Evolutionary conservation across 2,113 vertebrate genomes (phyloP).

Genomic region (rat (Rattus norvegicus)): GRCr8 NC_086027.1:106386501-106387000

Average conservation of each 20-base stretch:
- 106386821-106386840: not conserved
- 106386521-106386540: not conserved
- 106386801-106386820: not conserved
- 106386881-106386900: not conserved
- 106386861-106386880: not conserved
- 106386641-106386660: too few species aligned
- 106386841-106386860: not conserved
- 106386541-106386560: not conserved
- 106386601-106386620: not conserved
- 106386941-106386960: not conserved
- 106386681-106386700: not conserved
- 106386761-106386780: not conserved
- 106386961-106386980: not conserved
- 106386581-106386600: not conserved
- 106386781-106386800: not conserved
- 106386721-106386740: not conserved
- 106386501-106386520: not conserved
- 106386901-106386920: not conserved
- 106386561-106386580: not conserved
- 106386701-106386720: not conserved
- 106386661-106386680: not conserved
- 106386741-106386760: not conserved
- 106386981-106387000: slow-evolving; percentile 40
- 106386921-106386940: slow-evolving; percentile 48
- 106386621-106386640: not conserved